Conservation (phyloP, 1,140 invertebrate species). For the Leptonema lineaticorne region DNA sequence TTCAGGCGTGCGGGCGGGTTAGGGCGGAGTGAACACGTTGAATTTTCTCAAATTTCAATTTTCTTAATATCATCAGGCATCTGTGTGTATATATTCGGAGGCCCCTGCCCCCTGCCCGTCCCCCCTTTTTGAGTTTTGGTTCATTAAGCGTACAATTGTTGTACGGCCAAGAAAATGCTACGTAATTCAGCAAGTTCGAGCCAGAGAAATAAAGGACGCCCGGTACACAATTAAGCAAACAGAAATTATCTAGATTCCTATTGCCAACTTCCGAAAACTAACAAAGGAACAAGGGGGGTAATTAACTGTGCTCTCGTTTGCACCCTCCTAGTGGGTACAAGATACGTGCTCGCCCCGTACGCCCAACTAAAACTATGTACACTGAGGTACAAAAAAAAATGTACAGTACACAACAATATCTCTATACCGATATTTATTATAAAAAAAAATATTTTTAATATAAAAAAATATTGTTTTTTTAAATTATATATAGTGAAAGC, state of each 20-base stretch:
- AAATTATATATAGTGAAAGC: no score
- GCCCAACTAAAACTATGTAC: neutral
- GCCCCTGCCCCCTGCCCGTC: no score
- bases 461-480: no score
- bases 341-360: constrained; percentile 25
- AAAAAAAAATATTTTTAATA: no score
- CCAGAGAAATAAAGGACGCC: constrained; percentile 26
- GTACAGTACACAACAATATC: no score
- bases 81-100: neutral
- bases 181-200: constrained; percentile 20
- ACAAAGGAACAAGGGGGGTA: constrained; percentile 31
- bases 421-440: no score
- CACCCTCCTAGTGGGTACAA: constrained; percentile 14
- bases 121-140: constrained; percentile 14
- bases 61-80: neutral
- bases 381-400: no score
- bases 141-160: constrained; percentile 21
- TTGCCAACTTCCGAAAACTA: constrained; percentile 32
- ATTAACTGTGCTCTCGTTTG: constrained; percentile 32
- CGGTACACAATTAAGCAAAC: constrained; percentile 31
- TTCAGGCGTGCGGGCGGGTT: no score
- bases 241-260: constrained; percentile 31
- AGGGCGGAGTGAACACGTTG: neutral
- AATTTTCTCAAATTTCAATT: neutral
- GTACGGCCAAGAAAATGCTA: neutral